Conservation (phyloP, 2,113 vertebrate species). For the Xenopus laevis region DNA sequence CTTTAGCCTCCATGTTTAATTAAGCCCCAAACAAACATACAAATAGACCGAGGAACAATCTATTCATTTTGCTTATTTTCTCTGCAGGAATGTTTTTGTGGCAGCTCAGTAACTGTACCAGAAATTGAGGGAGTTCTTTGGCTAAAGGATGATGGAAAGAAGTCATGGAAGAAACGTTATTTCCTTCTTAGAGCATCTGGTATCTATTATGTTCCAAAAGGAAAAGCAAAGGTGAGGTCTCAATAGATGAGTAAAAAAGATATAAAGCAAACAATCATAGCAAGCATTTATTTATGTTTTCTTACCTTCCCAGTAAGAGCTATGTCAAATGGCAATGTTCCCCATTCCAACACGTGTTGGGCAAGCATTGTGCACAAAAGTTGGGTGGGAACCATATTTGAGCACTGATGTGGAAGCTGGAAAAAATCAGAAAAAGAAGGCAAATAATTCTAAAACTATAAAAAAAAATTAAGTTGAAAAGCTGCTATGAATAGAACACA, state of each 20-base stretch:
- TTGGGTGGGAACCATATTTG: too few relatives aligned
- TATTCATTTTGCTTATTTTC: not conserved
- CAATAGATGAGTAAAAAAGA: not conserved
- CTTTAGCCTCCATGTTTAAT: not conserved
- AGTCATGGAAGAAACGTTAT: conserved; percentile 97
- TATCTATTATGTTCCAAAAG: conserved; percentile 96
- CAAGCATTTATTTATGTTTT: too few relatives aligned
- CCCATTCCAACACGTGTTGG: too few relatives aligned
- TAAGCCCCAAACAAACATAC: not conserved
- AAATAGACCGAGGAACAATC: not conserved
- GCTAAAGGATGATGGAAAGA: conserved; percentile 96
- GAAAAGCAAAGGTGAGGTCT: conserved; percentile 87
- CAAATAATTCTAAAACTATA: too few relatives aligned
- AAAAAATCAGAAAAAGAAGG: too few relatives aligned
- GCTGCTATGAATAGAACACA: too few relatives aligned
- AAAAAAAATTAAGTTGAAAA: too few relatives aligned
- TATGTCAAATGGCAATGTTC: too few relatives aligned
- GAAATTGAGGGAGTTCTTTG: conserved; percentile 96
- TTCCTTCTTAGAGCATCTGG: conserved; percentile 94
- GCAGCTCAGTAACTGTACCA: conserved; percentile 90
- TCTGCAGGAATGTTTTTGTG: conserved; percentile 91
- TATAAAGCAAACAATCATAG: too few relatives aligned
- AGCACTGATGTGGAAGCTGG: too few relatives aligned
- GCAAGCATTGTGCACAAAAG: too few relatives aligned
- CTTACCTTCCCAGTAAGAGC: too few relatives aligned